These are phyloP conservation scores for Megalonaias nervosa DNA, from an alignment of 1,140 invertebrate genomes.

Conservation along the genomic window DNA sequence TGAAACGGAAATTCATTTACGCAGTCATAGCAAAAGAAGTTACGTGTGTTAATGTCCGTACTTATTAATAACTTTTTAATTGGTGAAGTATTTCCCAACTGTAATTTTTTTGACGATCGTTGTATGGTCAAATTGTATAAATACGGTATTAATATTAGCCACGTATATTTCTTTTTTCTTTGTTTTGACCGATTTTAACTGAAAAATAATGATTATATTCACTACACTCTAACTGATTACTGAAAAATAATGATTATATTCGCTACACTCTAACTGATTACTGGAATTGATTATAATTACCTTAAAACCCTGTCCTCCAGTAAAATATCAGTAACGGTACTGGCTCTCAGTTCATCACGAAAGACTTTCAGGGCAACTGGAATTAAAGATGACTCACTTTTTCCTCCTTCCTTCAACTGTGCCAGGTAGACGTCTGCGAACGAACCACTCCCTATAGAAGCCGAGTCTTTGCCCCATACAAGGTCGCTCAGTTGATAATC, in stretches of 20 bases:
- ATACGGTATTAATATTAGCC: too few species aligned
- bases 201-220: background rate
- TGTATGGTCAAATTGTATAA: too few species aligned
- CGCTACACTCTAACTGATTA: background rate
- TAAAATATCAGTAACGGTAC: conserved; percentile 55
- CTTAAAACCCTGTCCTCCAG: conserved; percentile 58
- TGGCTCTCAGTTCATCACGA: conserved; percentile 45
- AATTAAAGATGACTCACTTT: background rate
- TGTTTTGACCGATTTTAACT: background rate
- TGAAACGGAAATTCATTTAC: too few species aligned
- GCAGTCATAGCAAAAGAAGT: too few species aligned
- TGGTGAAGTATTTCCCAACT: too few species aligned
- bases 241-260: background rate
- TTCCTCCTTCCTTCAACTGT: conserved; percentile 16
- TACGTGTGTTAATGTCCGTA: too few species aligned
- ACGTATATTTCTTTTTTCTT: background rate
- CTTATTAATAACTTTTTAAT: too few species aligned
- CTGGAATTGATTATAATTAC: conserved; percentile 23
- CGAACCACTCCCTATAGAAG: conserved; percentile 52
- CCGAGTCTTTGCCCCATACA: conserved; percentile 24
- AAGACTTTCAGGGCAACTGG: conserved; percentile 58
- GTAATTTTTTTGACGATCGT: too few species aligned
- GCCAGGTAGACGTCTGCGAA: conserved; percentile 59
- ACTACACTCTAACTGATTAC: too few species aligned
- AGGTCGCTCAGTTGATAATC: conserved; percentile 50